Conservation (phyloP, 2,888 invertebrate genomes). For the Scrobipalpa atriplicella region DNA sequence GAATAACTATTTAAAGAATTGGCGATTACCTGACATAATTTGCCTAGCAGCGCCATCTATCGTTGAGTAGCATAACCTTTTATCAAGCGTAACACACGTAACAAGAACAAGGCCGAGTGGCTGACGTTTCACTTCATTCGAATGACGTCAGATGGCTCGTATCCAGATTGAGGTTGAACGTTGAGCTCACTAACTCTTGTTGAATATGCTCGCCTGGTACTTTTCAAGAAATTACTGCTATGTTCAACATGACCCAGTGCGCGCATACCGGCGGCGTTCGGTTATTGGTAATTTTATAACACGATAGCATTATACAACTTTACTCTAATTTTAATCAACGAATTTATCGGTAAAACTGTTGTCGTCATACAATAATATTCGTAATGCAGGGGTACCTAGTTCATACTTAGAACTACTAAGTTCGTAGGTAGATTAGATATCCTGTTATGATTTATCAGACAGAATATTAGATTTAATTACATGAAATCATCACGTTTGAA, state of each 20-base stretch:
- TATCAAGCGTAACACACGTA: neutral
- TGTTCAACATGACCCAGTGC: constrained; percentile 33
- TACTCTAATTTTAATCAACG: no score
- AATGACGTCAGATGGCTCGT: neutral
- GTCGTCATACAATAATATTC: no score
- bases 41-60: constrained; percentile 36
- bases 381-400: no score
- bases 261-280: neutral
- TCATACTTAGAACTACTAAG: no score
- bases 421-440: no score
- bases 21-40: neutral
- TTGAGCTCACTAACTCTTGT: constrained; percentile 11
- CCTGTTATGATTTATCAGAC: no score
- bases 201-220: constrained; percentile 39
- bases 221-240: constrained; percentile 42
- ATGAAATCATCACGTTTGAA: no score
- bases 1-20: no score
- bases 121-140: neutral
- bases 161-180: neutral
- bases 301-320: no score
- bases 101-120: neutral
- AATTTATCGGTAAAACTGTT: no score
- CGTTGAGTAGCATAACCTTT: constrained; percentile 31
- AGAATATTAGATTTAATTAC: no score
- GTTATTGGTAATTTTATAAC: neutral